Evolutionary conservation across 2,113 vertebrate genomes (phyloP).

Genomic region (Albula goreensis): DNA sequence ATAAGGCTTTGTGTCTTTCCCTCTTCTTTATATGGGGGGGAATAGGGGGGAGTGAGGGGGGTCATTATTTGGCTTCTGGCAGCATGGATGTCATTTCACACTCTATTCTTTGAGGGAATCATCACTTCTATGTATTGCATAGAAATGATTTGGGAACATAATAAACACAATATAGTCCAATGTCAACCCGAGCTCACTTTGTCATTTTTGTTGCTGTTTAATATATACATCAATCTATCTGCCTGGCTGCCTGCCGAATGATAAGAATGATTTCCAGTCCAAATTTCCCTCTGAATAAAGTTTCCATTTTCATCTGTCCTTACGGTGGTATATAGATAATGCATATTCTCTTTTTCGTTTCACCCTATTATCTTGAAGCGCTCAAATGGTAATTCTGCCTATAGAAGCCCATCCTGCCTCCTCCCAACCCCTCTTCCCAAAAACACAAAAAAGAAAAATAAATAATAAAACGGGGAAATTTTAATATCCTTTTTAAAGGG

Average conservation of each 20-base stretch:
- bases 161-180: conserved; percentile 7
- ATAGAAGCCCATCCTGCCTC: conserved; percentile 6
- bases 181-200: neutral
- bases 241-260: neutral
- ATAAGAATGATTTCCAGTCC: conserved; percentile 10
- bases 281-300: conserved; percentile 21
- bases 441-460: conserved; percentile 35
- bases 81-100: neutral
- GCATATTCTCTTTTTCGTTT: neutral
- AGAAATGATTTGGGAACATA: conserved; percentile 12
- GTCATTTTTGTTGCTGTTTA: conserved; percentile 17
- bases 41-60: neutral
- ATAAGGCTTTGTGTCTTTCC: neutral
- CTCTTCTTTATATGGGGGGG: neutral
- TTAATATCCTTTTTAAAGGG: conserved; percentile 63
- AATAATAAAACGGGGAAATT: conserved; percentile 51
- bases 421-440: neutral
- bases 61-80: neutral
- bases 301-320: neutral
- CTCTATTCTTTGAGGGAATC: neutral
- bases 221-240: conserved; percentile 19
- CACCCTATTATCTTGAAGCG: conserved; percentile 9
- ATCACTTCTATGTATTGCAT: conserved; percentile 10
- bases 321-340: neutral
- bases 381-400: conserved; percentile 26